Conservation (phyloP, 2,888 invertebrate species). For the Synanthedon vespiformis region DNA sequence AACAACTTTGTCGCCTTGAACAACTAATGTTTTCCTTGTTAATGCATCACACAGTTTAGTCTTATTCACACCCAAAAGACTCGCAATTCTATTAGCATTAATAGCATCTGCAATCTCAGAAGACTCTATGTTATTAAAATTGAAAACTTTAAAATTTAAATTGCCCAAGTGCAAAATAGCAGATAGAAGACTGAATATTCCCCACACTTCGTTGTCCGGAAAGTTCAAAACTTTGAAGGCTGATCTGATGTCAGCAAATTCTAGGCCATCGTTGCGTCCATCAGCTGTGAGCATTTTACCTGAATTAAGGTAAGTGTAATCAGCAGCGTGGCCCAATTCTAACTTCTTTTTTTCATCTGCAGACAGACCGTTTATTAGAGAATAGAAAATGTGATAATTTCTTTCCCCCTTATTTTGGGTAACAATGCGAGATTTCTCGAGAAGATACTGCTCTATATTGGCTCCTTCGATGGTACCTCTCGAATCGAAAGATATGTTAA, state of each 20-base stretch:
- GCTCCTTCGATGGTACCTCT: conserved; percentile 92
- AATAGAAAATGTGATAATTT: conserved; percentile 97
- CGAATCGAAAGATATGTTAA: conserved; percentile 87
- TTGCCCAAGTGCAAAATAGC: conserved; percentile 94
- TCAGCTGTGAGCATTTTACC: conserved; percentile 83
- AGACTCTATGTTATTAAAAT: conserved; percentile 86
- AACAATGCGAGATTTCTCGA: conserved; percentile 94
- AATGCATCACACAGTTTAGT: conserved; percentile 81
- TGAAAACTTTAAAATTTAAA: conserved; percentile 81
- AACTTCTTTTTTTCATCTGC: conserved; percentile 83
- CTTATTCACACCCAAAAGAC: conserved; percentile 78
- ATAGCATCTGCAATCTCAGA: conserved; percentile 82
- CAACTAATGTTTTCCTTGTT: conserved; percentile 87
- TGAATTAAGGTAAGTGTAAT: conserved; percentile 86
- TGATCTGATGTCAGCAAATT: conserved; percentile 88
- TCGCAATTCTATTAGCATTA: conserved; percentile 78
- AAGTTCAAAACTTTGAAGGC: conserved; percentile 96
- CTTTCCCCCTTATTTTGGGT: conserved; percentile 90
- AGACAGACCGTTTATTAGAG: conserved; percentile 85
- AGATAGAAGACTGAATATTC: conserved; percentile 86
- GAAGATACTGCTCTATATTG: conserved; percentile 92
- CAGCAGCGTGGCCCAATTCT: conserved; percentile 77
- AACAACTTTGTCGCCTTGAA: conserved; percentile 84
- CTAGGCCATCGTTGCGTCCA: conserved; percentile 85
- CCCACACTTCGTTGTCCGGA: conserved; percentile 84